Evolutionary conservation across 2,888 invertebrate species (phyloP), one percentile per base, ranked within the genome.

Genomic region (Diachrysia chrysitis): DNA sequence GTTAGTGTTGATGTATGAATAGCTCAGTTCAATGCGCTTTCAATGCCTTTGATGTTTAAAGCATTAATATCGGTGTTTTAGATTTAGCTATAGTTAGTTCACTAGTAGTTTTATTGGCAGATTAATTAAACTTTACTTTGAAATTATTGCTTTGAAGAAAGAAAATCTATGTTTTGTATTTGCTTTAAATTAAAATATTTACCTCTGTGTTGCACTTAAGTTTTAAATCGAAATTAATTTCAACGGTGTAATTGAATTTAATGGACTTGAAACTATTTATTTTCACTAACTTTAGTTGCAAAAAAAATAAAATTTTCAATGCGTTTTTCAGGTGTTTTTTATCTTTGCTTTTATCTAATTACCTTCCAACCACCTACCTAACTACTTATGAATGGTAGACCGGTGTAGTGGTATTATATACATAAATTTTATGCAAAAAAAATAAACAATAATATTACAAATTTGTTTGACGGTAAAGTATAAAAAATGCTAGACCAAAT

Each of bases 1-100:
- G 58, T 78, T 79, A 75, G 83, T 79, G 77, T 81, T 70, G 74
- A 61, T 73, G 67, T 64, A 84, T 81, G 81, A 81, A 84, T 79
- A 75, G 63, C 61, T 66, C 73, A 71, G 70, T 81, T 78, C 78
- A 78, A 73, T 83, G 76, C 71, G 73, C 79, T 76, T 73, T 71
- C 69, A 78, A 78, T 71, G 70, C 55, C 60, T 61, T 16, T 63
- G 29, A 57, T 57, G 66, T 65, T 59, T 60, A 67, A 76, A 63
- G 61, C 66, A 71, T 79, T 63, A 77, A 77, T 77, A 70, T 58
- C 69, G 68, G 72, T 58, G 66, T 63, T 78, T 51, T 58, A 16
- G 37, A 37, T 16, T 16, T 37, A 4, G 37, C 16, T 37, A 37
- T 16, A 14, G 16, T 3, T 37, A 14, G n/a, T n/a, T n/a, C n/a